These are phyloP conservation scores for Anastrepha obliqua DNA, from an alignment of 1,140 invertebrate genomes.

Conservation along the genomic window DNA sequence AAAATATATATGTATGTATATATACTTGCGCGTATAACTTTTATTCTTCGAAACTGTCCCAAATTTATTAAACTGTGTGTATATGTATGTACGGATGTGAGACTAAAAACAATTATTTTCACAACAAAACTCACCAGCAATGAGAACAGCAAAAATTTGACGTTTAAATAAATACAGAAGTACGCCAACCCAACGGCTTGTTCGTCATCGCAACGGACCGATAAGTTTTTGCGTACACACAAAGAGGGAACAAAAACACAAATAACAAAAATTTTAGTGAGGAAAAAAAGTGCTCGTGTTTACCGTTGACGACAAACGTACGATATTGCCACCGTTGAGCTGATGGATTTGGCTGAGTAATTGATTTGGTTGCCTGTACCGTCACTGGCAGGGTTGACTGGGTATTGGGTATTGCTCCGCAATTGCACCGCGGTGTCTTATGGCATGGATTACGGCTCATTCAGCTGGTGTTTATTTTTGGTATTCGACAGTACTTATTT, in stretches of 20 bases:
- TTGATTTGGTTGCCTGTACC: background rate
- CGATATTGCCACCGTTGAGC: slow-evolving; percentile 4
- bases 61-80: too few species aligned
- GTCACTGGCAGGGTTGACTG: background rate
- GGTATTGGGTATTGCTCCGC: background rate
- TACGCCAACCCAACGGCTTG: background rate
- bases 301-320: slow-evolving; percentile 4
- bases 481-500: background rate
- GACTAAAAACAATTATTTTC: background rate
- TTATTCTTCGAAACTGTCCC: too few species aligned
- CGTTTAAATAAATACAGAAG: background rate
- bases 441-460: background rate
- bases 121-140: background rate
- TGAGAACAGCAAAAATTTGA: background rate
- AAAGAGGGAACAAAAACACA: background rate
- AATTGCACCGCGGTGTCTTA: background rate
- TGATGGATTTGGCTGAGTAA: background rate
- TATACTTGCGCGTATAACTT: too few species aligned
- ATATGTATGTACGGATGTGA: too few species aligned
- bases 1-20: too few species aligned
- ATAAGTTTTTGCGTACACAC: background rate
- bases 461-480: background rate
- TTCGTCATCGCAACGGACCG: background rate
- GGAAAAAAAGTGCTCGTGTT: background rate
- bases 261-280: background rate